These are phyloP conservation scores for Rhopalosiphum maidis DNA, from an alignment of 1,140 invertebrate genomes.

Conservation along the genomic window DNA sequence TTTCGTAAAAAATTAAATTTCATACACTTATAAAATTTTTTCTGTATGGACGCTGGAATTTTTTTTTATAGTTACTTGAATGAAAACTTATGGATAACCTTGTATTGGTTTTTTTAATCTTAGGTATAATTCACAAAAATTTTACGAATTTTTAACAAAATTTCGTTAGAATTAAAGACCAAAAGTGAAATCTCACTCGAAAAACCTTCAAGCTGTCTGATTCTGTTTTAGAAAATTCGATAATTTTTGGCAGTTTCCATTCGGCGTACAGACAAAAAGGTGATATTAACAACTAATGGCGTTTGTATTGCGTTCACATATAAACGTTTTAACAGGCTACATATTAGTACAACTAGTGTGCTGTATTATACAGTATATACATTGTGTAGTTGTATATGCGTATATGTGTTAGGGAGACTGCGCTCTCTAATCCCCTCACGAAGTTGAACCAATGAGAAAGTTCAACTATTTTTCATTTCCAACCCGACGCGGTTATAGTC, in stretches of 20 bases:
- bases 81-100: too few relatives aligned
- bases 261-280: neutral
- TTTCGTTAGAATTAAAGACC: neutral
- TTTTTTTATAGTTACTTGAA: too few relatives aligned
- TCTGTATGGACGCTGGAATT: too few relatives aligned
- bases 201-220: neutral
- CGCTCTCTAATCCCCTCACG: neutral
- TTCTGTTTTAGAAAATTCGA: neutral
- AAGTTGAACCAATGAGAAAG: neutral
- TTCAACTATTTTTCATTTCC: neutral
- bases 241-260: neutral
- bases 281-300: neutral
- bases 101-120: too few relatives aligned
- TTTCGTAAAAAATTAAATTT: too few relatives aligned
- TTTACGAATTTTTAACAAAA: neutral
- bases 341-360: neutral
- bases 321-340: constrained; percentile 13
- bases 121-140: too few relatives aligned
- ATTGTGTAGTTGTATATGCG: neutral
- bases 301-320: neutral
- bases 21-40: too few relatives aligned
- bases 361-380: neutral
- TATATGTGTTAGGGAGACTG: neutral
- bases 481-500: constrained; percentile 11
- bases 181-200: neutral